These are phyloP conservation scores for Heterotis niloticus DNA, from an alignment of 2,113 vertebrate species.

Conservation along the genomic window DNA sequence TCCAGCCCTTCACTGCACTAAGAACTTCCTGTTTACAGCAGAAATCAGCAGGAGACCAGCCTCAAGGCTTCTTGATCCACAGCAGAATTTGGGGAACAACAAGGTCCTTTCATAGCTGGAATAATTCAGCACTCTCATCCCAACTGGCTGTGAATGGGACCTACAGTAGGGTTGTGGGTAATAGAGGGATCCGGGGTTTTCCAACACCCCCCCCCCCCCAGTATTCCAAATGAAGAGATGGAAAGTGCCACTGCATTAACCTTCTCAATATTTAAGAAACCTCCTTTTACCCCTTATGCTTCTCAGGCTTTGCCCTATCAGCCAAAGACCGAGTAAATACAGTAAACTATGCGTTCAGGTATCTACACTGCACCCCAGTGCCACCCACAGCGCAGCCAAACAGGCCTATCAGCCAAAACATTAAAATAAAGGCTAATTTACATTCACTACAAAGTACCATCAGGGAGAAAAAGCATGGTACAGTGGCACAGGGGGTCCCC, in stretches of 20 bases:
- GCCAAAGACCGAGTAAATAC: background rate
- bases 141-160: background rate
- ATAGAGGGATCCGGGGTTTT: too few relatives aligned
- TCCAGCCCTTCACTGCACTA: background rate
- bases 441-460: too few relatives aligned
- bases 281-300: background rate
- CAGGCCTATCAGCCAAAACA: too few relatives aligned
- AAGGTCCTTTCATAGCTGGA: background rate
- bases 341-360: background rate
- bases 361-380: background rate
- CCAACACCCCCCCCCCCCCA: background rate
- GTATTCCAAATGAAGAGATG: background rate
- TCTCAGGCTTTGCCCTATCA: background rate
- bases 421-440: background rate
- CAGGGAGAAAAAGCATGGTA: too few relatives aligned
- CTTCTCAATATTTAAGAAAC: background rate
- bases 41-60: background rate
- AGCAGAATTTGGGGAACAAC: conserved; percentile 4
- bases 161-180: background rate
- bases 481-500: too few relatives aligned
- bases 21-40: conserved; percentile 7
- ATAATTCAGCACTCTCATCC: background rate
- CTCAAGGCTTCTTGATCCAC: background rate
- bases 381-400: background rate
- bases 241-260: background rate